phyloP scores from a whole-genome alignment of 2,113 vertebrate genomes.

The Fregetta grallaria region DNA sequence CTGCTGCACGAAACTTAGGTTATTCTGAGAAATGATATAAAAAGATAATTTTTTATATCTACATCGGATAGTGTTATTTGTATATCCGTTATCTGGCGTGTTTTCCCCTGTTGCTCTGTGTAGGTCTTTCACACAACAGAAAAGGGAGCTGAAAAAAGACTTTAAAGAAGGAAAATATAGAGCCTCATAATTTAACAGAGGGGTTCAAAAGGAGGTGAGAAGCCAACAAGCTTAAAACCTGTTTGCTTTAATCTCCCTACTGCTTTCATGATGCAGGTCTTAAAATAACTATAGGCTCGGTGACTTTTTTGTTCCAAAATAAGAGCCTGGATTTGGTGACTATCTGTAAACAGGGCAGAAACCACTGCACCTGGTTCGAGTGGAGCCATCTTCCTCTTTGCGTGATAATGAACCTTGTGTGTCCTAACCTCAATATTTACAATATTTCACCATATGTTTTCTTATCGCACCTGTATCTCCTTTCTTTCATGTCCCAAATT shows the following conservation, averaged over 20 bases:
- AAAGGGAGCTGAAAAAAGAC: not conserved
- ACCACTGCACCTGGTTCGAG: not conserved
- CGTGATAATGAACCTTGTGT: not conserved
- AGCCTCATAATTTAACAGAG: not conserved
- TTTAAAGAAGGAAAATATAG: not conserved
- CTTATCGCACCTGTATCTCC: not conserved
- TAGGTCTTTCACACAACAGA: conserved; percentile 3
- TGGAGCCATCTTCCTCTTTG: not conserved
- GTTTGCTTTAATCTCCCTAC: not conserved
- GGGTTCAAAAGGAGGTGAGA: not conserved
- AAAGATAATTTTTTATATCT: not conserved
- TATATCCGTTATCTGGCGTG: not conserved
- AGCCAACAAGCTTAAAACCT: not conserved
- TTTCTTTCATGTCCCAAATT: not conserved
- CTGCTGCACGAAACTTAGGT: not conserved
- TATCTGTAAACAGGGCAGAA: not conserved
- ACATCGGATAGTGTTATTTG: conserved; percentile 25
- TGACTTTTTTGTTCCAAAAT: not conserved
- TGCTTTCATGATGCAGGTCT: not conserved
- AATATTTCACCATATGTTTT: not conserved
- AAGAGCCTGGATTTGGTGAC: not conserved
- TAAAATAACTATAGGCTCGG: not conserved
- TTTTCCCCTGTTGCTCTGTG: not conserved
- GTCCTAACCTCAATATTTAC: not conserved
- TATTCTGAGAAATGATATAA: conserved; percentile 39